These are phyloP conservation scores for Lepidocolaptes lacrymiger DNA, from an alignment of 2,797 vertebrate genomes.

Conservation along the genomic window DNA sequence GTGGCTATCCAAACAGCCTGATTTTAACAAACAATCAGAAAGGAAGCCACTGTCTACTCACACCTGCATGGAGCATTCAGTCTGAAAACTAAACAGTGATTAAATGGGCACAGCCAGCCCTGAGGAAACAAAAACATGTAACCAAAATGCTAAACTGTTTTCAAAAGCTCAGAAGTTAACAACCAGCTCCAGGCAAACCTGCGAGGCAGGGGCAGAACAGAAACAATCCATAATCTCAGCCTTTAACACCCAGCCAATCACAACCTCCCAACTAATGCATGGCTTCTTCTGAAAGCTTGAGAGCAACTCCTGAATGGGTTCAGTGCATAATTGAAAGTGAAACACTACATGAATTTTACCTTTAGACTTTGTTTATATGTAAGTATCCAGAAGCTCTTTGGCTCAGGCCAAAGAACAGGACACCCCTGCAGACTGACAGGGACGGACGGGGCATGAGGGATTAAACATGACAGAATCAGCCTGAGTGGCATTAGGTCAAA, in stretches of 20 bases:
- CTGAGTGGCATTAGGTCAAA: neutral
- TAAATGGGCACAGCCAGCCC: neutral
- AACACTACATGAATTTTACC: neutral
- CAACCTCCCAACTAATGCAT: neutral
- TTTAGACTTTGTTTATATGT: neutral
- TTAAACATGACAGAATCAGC: neutral
- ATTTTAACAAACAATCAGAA: neutral
- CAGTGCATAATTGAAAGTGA: neutral
- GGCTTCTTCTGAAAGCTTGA: neutral
- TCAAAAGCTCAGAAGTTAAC: neutral
- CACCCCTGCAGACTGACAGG: neutral
- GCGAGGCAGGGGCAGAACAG: neutral
- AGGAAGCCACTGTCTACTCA: neutral
- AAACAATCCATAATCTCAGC: neutral
- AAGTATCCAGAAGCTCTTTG: neutral
- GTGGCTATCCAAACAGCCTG: neutral
- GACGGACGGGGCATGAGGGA: neutral
- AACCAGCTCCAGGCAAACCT: neutral
- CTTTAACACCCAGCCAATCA: neutral
- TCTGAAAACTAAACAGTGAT: neutral
- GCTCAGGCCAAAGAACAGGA: neutral
- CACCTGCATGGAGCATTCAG: neutral
- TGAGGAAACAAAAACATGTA: neutral
- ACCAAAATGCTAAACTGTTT: neutral
- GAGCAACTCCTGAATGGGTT: neutral